Percentiles rank a stretch among this genome's conserved stretches.
Conservation (phyloP, 2,888 invertebrate species). For the Prosapia bicincta region DNA sequence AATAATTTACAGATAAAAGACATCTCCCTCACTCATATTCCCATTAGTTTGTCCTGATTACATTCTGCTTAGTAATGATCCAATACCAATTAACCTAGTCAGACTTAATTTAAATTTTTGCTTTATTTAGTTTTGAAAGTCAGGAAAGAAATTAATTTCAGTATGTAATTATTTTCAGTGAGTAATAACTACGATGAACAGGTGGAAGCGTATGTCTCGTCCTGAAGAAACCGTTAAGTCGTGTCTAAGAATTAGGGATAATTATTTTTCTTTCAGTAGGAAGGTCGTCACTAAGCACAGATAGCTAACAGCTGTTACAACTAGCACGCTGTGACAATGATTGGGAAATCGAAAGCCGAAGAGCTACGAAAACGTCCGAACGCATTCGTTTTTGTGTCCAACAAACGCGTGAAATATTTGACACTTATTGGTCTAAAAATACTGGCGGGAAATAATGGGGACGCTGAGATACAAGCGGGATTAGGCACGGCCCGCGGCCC, state of each 20-base stretch:
- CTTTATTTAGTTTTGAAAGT: too few relatives aligned
- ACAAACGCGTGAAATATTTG: not conserved
- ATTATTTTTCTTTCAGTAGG: too few relatives aligned
- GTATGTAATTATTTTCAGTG: not conserved
- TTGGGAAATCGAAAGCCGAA: not conserved
- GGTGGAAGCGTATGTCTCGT: not conserved
- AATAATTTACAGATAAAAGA: not conserved
- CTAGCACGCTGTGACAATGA: too few relatives aligned
- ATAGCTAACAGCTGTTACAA: too few relatives aligned
- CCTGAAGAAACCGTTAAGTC: too few relatives aligned
- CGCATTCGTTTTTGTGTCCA: not conserved
- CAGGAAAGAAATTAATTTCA: not conserved
- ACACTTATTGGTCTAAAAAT: not conserved
- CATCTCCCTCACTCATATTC: not conserved
- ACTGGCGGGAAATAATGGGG: not conserved
- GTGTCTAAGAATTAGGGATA: too few relatives aligned
- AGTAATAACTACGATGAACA: not conserved
- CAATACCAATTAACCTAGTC: not conserved
- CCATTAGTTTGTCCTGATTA: not conserved
- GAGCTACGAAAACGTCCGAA: not conserved
- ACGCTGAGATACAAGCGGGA: not conserved
- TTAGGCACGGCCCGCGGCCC: not conserved
- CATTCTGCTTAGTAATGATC: not conserved
- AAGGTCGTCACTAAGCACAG: too few relatives aligned
- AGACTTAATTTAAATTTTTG: not conserved